A percentile compares a stretch with the other conserved stretches of the same genome.
Conservation (phyloP, 2,113 vertebrate species). For the Artemisiospiza belli region DNA sequence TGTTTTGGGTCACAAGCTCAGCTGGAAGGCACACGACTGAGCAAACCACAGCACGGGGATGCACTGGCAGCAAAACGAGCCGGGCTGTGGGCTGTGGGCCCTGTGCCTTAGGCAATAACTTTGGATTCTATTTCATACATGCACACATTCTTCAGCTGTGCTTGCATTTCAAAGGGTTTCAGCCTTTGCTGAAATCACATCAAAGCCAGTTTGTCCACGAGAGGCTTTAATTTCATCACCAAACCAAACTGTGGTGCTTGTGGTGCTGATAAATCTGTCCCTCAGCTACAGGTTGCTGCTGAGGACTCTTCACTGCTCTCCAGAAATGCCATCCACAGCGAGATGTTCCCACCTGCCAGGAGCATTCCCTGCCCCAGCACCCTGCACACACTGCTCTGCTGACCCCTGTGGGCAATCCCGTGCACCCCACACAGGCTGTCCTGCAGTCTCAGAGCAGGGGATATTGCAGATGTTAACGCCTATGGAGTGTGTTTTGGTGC, state of each 20-base stretch:
- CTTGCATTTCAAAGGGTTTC: neutral
- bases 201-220: neutral
- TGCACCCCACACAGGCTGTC: accelerated
- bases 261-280: neutral
- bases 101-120: neutral
- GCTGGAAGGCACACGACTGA: neutral
- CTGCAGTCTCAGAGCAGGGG: neutral
- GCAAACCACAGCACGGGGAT: neutral
- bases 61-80: accelerated
- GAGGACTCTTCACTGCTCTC: neutral
- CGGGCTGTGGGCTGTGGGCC: neutral
- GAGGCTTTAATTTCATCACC: neutral
- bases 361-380: neutral
- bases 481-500: neutral
- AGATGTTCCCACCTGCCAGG: neutral
- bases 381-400: neutral
- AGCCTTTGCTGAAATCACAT: neutral
- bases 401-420: neutral
- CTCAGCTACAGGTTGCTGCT: neutral
- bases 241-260: neutral
- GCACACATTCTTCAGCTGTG: neutral
- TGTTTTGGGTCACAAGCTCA: neutral
- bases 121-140: neutral
- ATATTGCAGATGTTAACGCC: accelerated
- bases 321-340: neutral